Conservation (phyloP, 2,888 invertebrate genomes). For the Nudaria mundana region DNA sequence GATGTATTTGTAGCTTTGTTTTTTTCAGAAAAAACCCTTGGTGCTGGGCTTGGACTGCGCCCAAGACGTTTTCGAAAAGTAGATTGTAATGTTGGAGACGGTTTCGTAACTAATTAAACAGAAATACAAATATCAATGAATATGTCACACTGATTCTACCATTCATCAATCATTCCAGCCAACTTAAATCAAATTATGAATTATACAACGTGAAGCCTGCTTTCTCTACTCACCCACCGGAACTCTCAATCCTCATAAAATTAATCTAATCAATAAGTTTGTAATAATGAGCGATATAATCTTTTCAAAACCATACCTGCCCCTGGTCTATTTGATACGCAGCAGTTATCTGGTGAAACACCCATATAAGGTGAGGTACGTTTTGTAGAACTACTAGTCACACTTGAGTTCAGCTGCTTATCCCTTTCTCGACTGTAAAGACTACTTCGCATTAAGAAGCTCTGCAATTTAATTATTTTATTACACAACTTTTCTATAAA, state of each 20-base stretch:
- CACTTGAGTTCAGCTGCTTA: slow-evolving; percentile 40
- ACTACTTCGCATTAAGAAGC: slow-evolving; percentile 52
- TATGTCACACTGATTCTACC: too few species aligned
- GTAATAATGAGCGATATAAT: too few species aligned
- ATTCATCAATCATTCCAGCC: too few species aligned
- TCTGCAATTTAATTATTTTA: slow-evolving; percentile 32
- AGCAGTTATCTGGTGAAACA: neutral
- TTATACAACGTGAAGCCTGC: too few species aligned
- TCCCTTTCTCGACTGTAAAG: slow-evolving; percentile 41
- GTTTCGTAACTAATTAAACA: slow-evolving; percentile 31
- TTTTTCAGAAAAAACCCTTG: slow-evolving; percentile 41
- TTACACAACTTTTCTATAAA: neutral
- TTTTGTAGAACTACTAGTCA: slow-evolving; percentile 46
- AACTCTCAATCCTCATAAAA: too few species aligned
- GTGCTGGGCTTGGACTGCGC: slow-evolving; percentile 67
- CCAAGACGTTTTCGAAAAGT: slow-evolving; percentile 58
- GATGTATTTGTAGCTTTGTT: slow-evolving; percentile 63
- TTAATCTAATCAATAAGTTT: too few species aligned
- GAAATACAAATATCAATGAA: neutral
- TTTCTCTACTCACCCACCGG: too few species aligned
- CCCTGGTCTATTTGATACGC: neutral
- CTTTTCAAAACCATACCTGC: neutral
- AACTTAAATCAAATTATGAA: too few species aligned
- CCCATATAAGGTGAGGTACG: neutral
- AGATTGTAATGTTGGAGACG: slow-evolving; percentile 29